phyloP scores from a whole-genome alignment of 2,113 vertebrate species.

The Clinocottus analis region DNA sequence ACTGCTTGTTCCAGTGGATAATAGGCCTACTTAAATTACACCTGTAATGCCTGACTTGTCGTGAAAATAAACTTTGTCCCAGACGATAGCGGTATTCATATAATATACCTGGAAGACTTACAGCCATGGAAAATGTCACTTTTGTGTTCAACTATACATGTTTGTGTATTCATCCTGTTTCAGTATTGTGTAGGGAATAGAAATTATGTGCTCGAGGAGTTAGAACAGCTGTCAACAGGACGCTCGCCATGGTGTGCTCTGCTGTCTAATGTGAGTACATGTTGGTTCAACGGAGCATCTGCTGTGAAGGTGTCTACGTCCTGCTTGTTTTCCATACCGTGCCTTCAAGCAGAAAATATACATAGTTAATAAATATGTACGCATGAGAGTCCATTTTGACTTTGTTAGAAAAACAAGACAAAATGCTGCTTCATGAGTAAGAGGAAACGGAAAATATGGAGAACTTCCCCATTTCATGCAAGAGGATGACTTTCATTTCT shows the following conservation, averaged over 20 bases:
- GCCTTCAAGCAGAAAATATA: slow-evolving; percentile 18
- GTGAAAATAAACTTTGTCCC: slow-evolving; percentile 14
- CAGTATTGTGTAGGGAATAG: slow-evolving; percentile 4
- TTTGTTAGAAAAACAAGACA: neutral
- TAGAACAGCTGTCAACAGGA: slow-evolving; percentile 28
- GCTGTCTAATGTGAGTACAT: slow-evolving; percentile 2
- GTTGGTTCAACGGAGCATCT: neutral
- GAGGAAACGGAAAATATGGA: slow-evolving; percentile 43
- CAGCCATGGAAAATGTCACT: neutral
- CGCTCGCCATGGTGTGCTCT: slow-evolving; percentile 17
- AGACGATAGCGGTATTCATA: neutral
- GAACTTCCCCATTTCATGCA: slow-evolving; percentile 39
- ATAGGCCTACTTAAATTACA: slow-evolving; percentile 30
- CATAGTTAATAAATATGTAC: slow-evolving; percentile 17
- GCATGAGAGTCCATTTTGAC: neutral
- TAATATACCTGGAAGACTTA: neutral
- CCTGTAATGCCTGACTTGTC: neutral
- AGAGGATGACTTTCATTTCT: slow-evolving; percentile 2
- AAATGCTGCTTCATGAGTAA: slow-evolving; percentile 16
- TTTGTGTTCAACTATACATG: neutral
- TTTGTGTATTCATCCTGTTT: neutral
- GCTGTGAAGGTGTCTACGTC: slow-evolving; percentile 4
- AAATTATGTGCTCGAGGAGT: slow-evolving; percentile 30
- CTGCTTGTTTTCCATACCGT: slow-evolving; percentile 2
- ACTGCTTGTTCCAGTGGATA: slow-evolving; percentile 37